Evolutionary conservation across 2,113 vertebrate genomes (phyloP).

Genomic region (Triplophysa tibetana): DNA sequence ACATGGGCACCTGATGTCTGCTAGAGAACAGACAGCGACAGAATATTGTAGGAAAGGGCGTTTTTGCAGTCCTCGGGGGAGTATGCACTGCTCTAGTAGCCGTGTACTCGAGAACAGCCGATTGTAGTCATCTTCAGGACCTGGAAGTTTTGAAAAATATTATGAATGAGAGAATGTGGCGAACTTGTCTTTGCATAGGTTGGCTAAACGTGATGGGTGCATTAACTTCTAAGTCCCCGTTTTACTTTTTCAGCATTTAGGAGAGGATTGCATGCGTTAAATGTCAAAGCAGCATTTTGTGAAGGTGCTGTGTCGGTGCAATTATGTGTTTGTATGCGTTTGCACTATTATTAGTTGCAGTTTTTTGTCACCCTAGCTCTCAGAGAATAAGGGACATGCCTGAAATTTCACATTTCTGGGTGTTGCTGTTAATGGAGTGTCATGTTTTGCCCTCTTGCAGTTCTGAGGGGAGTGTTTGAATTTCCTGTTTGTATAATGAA

Average conservation of each 20-base stretch:
- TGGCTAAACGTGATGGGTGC: background rate
- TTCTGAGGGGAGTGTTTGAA: constrained; percentile 30
- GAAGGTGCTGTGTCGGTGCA: background rate
- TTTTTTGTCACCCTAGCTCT: background rate
- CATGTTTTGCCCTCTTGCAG: background rate
- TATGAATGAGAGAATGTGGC: background rate
- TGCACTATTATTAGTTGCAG: background rate
- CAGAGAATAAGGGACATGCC: background rate
- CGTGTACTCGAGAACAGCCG: background rate
- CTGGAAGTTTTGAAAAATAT: background rate
- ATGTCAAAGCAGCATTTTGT: constrained; percentile 18
- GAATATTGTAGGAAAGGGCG: constrained; percentile 16
- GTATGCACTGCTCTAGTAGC: background rate
- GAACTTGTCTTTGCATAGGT: background rate
- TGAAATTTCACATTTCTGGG: background rate
- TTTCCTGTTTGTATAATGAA: constrained; percentile 34
- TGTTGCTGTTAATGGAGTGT: constrained; percentile 31
- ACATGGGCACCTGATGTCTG: background rate
- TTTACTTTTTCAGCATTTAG: background rate
- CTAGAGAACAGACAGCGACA: constrained; percentile 6
- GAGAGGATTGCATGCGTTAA: background rate
- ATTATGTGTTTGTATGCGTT: background rate
- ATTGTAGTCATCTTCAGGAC: background rate
- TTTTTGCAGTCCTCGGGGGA: constrained; percentile 14
- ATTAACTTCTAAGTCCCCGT: background rate